Base-by-base conservation (phyloP, 2,888 invertebrate genomes). In the Drosophila maculinotata region DNA sequence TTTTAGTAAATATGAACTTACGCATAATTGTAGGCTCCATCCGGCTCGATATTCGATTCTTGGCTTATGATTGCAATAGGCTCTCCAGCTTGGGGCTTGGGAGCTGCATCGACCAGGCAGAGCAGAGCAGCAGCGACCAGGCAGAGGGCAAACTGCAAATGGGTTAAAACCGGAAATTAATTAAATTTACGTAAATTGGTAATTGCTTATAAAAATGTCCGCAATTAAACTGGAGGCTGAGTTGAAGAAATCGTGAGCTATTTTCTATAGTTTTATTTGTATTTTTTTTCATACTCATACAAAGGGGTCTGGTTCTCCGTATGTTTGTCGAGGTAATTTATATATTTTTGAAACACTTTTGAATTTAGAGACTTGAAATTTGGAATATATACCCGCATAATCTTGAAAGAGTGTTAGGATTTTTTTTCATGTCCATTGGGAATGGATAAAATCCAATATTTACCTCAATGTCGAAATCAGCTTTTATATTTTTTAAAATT, bases 21-120 rank as follows among this genome's bases (percentile, higher is more conserved):
- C 95, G 94, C 94, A 92, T 94, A 95, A 90, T 93, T 93, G 81
- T 95, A 95, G 33, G 94, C 93, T 64, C 95, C 95, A 90, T 95
- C 95, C 1, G 94, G 94, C 82, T 94, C 94, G 76, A 94, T 94
- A 80, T 95, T 95, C 65, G 94, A 95, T 64, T 94, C 94, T 90
- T 95, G 95, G 78, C 94, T 94, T 65, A 95, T 90, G 67, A 95
- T 95, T 60, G 94, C 94, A 45, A 93, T 93, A 82, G 93, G 93
- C 25, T 93, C 93, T 25, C 91, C 86, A 26, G 90, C 65, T 93
- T 94, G 95, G 17, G 95, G 92, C 87, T 94, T 94, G 23, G 95
- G 94, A n/a, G 92, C 92, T 45, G 91, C 91, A 36, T 90, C 84
- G 25, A 92, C 93, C 62, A 93, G 87, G 48, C 92, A 90, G 17